These are phyloP conservation scores for Arizona elegans DNA, from an alignment of 2,113 vertebrate species.

Conservation along the genomic window DNA sequence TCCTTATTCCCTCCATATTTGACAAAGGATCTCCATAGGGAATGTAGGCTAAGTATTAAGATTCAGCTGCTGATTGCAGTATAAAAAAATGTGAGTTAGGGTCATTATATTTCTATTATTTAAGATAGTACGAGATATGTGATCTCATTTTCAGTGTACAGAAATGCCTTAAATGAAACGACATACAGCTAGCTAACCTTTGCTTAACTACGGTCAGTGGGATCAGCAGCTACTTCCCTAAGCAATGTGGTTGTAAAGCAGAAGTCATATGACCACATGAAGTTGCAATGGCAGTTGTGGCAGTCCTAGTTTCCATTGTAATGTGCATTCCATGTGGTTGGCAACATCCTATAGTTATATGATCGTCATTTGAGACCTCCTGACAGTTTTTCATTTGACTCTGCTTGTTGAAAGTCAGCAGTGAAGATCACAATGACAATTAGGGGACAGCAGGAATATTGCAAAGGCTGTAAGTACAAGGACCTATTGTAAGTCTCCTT, in stretches of 20 bases:
- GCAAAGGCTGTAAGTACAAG: not conserved
- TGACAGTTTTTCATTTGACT: not conserved
- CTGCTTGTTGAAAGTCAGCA: not conserved
- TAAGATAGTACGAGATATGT: not conserved
- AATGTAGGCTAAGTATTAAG: not conserved
- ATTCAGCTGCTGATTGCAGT: constrained; percentile 9
- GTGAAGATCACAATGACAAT: not conserved
- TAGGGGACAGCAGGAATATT: not conserved
- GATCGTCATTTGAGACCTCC: not conserved
- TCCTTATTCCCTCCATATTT: not conserved
- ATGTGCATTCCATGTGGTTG: not conserved
- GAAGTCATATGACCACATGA: not conserved
- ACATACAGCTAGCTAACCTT: not conserved
- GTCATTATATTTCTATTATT: not conserved
- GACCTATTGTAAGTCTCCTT: not conserved
- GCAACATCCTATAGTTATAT: not conserved
- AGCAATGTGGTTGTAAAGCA: not conserved
- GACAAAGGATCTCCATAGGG: not conserved
- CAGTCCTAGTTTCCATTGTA: not conserved
- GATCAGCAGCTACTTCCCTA: not conserved
- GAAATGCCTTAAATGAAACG: not conserved
- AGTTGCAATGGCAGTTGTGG: not conserved
- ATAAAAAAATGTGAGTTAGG: constrained; percentile 10
- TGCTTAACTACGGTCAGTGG: not conserved
- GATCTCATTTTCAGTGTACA: not conserved